These are phyloP conservation scores for Piprites chloris DNA, from an alignment of 2,113 vertebrate species.

Conservation along the genomic window DNA sequence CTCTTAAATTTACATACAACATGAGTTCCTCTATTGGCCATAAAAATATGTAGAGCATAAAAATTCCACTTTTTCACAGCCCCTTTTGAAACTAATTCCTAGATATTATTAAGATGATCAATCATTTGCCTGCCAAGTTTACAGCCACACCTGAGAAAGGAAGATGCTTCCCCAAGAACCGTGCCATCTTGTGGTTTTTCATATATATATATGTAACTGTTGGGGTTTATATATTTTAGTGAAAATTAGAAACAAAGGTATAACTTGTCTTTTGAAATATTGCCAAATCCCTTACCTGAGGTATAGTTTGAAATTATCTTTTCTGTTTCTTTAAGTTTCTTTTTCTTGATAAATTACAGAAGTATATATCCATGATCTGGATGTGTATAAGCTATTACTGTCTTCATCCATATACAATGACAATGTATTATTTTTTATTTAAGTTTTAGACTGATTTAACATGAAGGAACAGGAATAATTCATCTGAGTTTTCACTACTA, in stretches of 20 bases:
- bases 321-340: background rate
- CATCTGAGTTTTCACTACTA: rapidly evolving
- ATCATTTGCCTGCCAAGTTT: background rate
- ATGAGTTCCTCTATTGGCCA: background rate
- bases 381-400: background rate
- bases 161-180: background rate
- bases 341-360: background rate
- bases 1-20: background rate
- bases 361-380: background rate
- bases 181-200: rapidly evolving
- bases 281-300: background rate
- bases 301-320: background rate
- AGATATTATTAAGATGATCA: background rate
- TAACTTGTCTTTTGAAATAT: background rate
- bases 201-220: too few relatives aligned
- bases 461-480: background rate
- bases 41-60: background rate
- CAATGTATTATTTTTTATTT: background rate
- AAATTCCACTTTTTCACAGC: background rate
- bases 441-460: background rate
- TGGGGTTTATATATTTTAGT: background rate
- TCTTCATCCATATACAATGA: background rate
- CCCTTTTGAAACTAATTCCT: background rate
- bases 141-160: background rate
- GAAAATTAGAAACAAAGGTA: background rate